Conservation (phyloP, 2,888 invertebrate genomes). For the Ophioninae sp. region DNA sequence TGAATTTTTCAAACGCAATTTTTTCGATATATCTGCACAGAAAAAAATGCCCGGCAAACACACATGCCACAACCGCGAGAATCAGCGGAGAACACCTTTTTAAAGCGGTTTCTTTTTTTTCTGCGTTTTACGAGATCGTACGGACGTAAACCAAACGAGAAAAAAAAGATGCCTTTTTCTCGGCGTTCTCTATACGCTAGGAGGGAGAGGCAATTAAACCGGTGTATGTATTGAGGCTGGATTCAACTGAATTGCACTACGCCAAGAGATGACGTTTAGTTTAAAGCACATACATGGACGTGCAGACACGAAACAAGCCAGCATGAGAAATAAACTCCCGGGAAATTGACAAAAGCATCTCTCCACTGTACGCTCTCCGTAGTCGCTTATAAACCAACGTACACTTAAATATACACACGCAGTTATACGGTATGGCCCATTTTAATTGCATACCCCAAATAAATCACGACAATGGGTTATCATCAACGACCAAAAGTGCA, state of each 20-base stretch:
- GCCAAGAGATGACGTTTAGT: conserved; percentile 32
- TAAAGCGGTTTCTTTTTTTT: neutral
- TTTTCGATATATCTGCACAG: neutral
- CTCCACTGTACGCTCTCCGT: conserved; percentile 5
- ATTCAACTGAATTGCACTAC: conserved; percentile 8
- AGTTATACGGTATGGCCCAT: neutral
- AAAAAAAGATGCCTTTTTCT: conserved; percentile 11
- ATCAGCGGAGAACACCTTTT: conserved; percentile 4
- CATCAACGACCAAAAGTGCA: neutral
- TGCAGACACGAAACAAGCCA: conserved; percentile 39
- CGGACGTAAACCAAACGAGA: conserved; percentile 1
- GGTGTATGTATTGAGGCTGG: conserved; percentile 31
- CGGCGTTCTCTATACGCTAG: neutral
- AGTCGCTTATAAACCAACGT: conserved; percentile 4
- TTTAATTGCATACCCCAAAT: neutral
- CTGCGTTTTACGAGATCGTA: conserved; percentile 13
- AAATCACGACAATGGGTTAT: neutral
- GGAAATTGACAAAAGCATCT: conserved; percentile 38
- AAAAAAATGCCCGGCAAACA: neutral
- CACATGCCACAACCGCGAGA: neutral
- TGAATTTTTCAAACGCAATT: neutral
- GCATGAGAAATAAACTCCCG: conserved; percentile 34
- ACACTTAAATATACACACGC: neutral
- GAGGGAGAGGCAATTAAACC: conserved; percentile 39
- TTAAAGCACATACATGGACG: conserved; percentile 43